phyloP scores from a whole-genome alignment of 2,888 invertebrate genomes.

The Dione juno region DNA sequence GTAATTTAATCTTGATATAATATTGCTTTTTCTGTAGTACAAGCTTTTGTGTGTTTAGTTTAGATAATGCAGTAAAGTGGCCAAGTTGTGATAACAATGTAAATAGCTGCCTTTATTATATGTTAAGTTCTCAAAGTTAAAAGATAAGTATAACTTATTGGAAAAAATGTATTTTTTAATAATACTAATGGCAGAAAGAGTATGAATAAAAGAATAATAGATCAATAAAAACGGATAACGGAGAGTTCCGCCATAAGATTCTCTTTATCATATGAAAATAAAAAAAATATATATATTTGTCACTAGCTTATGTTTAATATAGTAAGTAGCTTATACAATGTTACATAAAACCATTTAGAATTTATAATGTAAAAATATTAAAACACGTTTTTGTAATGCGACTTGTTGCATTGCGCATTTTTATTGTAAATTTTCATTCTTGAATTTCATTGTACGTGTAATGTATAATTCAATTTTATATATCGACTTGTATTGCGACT shows the following conservation, averaged over 20 bases:
- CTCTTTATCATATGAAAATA: too few species aligned
- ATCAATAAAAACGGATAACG: too few species aligned
- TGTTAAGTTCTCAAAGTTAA: too few species aligned
- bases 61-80: neutral
- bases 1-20: slow-evolving; percentile 3
- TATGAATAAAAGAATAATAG: too few species aligned
- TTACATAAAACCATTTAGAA: neutral
- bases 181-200: too few species aligned
- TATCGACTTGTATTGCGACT: neutral
- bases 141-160: too few species aligned
- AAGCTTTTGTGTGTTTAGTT: slow-evolving; percentile 11
- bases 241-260: too few species aligned
- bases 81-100: neutral
- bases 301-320: neutral
- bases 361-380: neutral
- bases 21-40: neutral
- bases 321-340: neutral
- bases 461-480: slow-evolving; percentile 8
- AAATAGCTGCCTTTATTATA: neutral
- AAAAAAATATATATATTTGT: too few species aligned
- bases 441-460: neutral
- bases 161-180: too few species aligned
- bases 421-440: slow-evolving; percentile 10
- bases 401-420: slow-evolving; percentile 4
- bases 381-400: neutral